Evolutionary conservation across 2,113 vertebrate genomes (phyloP).

Genomic region (Orcinus orca): DNA sequence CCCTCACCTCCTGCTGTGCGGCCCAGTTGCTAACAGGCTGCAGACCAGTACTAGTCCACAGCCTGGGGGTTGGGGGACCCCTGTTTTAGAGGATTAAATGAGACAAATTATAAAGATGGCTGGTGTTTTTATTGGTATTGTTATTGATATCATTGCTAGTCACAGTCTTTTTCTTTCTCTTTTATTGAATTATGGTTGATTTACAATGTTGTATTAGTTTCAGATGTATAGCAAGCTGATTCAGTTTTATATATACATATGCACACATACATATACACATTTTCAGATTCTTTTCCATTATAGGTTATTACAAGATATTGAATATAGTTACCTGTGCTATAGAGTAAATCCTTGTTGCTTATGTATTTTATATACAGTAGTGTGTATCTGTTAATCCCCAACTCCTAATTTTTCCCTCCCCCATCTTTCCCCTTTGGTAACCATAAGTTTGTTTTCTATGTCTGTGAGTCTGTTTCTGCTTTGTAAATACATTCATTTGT

Average conservation of each 20-base stretch:
- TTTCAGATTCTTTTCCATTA: background rate
- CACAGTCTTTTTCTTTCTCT: background rate
- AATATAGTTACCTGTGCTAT: background rate
- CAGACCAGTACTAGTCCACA: no score
- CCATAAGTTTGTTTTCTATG: background rate
- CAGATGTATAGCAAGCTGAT: background rate
- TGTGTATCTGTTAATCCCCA: background rate
- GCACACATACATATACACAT: background rate
- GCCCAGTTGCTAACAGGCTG: no score
- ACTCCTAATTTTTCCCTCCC: background rate
- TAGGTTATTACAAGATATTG: background rate
- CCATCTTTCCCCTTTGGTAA: background rate
- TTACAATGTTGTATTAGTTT: background rate
- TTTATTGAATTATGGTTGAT: background rate
- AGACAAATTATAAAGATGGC: background rate
- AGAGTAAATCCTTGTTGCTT: background rate
- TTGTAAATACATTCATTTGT: background rate
- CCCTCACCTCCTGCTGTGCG: no score
- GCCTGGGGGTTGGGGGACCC: no score
- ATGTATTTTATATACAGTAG: background rate
- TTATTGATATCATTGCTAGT: background rate
- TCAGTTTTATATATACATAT: background rate
- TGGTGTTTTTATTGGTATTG: background rate
- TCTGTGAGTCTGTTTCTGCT: background rate
- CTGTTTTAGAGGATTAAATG: constrained; percentile 2